Percentiles rank a stretch among this genome's conserved stretches.
Evolutionary conservation across 2,888 invertebrate species (phyloP).

Genomic region (Amphipyra berbera): DNA sequence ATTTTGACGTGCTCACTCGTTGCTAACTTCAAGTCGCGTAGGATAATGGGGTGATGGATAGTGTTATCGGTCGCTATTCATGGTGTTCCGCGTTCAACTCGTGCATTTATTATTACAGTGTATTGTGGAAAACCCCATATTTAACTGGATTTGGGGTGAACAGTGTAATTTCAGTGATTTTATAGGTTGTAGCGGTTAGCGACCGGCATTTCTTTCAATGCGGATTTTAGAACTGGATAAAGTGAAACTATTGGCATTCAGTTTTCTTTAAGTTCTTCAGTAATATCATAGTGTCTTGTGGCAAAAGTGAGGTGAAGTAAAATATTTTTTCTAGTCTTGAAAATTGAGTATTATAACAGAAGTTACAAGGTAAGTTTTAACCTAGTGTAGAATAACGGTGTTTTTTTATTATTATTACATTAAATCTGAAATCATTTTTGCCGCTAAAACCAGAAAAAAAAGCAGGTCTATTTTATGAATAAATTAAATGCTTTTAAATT

Average conservation of each 20-base stretch:
- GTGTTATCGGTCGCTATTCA: slow-evolving; percentile 88
- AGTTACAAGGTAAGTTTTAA: slow-evolving; percentile 55
- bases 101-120: slow-evolving; percentile 76
- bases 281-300: slow-evolving; percentile 53
- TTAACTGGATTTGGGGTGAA: slow-evolving; percentile 61
- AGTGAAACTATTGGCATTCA: slow-evolving; percentile 47
- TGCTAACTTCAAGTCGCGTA: slow-evolving; percentile 85
- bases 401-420: background rate
- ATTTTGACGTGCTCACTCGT: slow-evolving; percentile 87
- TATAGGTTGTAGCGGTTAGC: slow-evolving; percentile 51
- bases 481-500: background rate
- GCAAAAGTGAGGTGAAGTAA: slow-evolving; percentile 63
- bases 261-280: slow-evolving; percentile 46
- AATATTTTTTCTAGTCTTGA: slow-evolving; percentile 4
- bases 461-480: too few species aligned
- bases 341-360: slow-evolving; percentile 29
- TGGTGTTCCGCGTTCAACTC: slow-evolving; percentile 78
- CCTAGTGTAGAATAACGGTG: slow-evolving; percentile 9
- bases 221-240: slow-evolving; percentile 62
- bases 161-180: slow-evolving; percentile 67
- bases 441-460: slow-evolving; percentile 2
- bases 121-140: slow-evolving; percentile 76
- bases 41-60: slow-evolving; percentile 89
- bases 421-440: background rate
- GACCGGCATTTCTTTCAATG: slow-evolving; percentile 75